phyloP scores from a whole-genome alignment of 1,140 invertebrate species.

The Ridgeia piscesae region DNA sequence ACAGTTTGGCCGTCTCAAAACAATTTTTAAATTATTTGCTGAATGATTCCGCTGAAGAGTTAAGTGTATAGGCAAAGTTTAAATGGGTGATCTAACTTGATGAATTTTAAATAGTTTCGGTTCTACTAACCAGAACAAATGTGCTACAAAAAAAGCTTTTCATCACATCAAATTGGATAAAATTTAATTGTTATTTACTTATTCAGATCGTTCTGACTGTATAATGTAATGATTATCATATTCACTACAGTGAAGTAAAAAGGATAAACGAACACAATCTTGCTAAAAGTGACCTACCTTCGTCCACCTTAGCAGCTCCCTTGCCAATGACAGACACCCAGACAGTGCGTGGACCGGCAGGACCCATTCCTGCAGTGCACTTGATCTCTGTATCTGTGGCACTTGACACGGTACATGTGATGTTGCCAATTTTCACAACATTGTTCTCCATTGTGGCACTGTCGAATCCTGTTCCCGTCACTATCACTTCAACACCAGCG shows the following conservation, averaged over 20 bases:
- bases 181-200: not conserved
- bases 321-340: slow-evolving; percentile 1
- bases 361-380: slow-evolving; percentile 14
- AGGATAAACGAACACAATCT: not conserved
- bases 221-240: not conserved
- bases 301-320: slow-evolving; percentile 16
- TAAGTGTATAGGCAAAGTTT: not conserved
- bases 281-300: not conserved
- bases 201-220: too few species aligned
- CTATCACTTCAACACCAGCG: slow-evolving; percentile 24
- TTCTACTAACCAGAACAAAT: too few species aligned
- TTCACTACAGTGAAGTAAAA: not conserved
- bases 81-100: not conserved
- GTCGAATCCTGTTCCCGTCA: slow-evolving; percentile 37
- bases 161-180: not conserved
- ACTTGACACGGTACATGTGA: slow-evolving; percentile 31
- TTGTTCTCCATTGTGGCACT: slow-evolving; percentile 29
- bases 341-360: not conserved
- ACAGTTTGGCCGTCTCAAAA: too few species aligned
- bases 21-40: not conserved
- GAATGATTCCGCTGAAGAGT: not conserved
- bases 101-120: not conserved
- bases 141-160: not conserved
- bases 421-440: slow-evolving; percentile 37
- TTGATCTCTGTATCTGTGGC: slow-evolving; percentile 26